These are phyloP conservation scores for Ctenicera cuprea DNA, from an alignment of 2,888 invertebrate genomes.

Conservation along the genomic window DNA sequence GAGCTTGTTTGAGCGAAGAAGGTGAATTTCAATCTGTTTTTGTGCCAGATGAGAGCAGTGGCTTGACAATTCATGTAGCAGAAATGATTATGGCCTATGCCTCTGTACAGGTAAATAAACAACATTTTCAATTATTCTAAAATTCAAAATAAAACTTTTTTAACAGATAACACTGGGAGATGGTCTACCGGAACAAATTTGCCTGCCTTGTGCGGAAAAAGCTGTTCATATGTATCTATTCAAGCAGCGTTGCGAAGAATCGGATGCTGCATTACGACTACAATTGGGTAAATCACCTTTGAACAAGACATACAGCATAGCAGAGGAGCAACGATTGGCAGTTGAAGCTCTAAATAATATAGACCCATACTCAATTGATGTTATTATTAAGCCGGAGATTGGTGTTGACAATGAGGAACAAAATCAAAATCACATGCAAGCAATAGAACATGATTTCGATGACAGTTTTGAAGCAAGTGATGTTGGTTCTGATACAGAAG, in stretches of 20 bases:
- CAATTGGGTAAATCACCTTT: slow-evolving; percentile 60
- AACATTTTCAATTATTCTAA: not conserved
- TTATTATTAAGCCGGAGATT: slow-evolving; percentile 60
- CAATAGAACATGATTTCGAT: slow-evolving; percentile 36
- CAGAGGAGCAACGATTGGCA: slow-evolving; percentile 47
- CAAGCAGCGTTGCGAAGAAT: slow-evolving; percentile 72
- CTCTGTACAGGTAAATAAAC: slow-evolving; percentile 67
- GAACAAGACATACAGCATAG: slow-evolving; percentile 44
- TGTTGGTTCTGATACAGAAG: slow-evolving; percentile 46
- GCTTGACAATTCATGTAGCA: slow-evolving; percentile 67
- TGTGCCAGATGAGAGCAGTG: slow-evolving; percentile 63
- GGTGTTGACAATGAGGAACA: slow-evolving; percentile 52
- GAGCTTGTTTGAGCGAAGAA: slow-evolving; percentile 68
- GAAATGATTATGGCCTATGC: slow-evolving; percentile 71
- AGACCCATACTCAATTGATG: slow-evolving; percentile 49
- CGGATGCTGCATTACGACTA: slow-evolving; percentile 69
- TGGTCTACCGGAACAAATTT: slow-evolving; percentile 78
- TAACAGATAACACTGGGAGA: slow-evolving; percentile 72
- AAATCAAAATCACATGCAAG: not conserved
- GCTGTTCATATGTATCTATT: slow-evolving; percentile 74
- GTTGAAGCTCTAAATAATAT: slow-evolving; percentile 36
- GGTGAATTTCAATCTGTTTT: slow-evolving; percentile 70
- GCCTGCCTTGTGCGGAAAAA: slow-evolving; percentile 74
- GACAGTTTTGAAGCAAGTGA: slow-evolving; percentile 34
- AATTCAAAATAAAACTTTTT: not conserved